phyloP scores from a whole-genome alignment of 2,113 vertebrate species.

The Hyperopisus bebe region DNA sequence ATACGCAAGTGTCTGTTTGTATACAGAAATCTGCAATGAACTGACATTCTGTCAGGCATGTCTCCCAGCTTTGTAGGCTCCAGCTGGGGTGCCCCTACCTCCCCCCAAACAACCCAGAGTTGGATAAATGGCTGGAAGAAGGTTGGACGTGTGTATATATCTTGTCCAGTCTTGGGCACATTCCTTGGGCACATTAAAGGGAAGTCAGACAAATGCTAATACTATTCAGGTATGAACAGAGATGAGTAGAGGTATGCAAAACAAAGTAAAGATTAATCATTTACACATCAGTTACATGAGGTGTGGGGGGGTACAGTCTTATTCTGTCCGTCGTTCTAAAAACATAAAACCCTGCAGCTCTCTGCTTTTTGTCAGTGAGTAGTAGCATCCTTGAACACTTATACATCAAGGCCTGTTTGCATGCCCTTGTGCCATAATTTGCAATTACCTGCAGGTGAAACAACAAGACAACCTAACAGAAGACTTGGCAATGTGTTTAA shows the following conservation, averaged over 20 bases:
- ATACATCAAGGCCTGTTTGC: neutral
- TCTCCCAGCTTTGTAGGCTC: neutral
- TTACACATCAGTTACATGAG: neutral
- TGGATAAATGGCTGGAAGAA: neutral
- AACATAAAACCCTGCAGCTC: neutral
- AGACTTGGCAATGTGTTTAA: neutral
- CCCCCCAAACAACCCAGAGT: neutral
- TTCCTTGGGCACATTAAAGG: neutral
- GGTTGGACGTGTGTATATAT: neutral
- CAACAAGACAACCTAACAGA: neutral
- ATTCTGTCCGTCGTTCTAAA: neutral
- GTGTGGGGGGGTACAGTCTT: neutral
- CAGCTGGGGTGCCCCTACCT: neutral
- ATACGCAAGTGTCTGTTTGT: neutral
- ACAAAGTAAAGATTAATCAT: conserved; percentile 2
- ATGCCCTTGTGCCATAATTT: neutral
- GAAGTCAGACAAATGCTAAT: neutral
- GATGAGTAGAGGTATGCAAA: neutral
- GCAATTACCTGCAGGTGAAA: neutral
- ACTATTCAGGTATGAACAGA: neutral
- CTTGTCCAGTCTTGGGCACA: neutral
- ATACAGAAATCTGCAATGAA: neutral
- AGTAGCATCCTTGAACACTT: neutral
- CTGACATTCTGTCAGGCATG: neutral
- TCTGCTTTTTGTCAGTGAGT: neutral